Evolutionary conservation across 2,113 vertebrate species (phyloP).

Genomic region (human (Homo sapiens)): GRCh38 chr1:4727001-4727500

Average conservation of each 20-base stretch:
- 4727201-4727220: not conserved
- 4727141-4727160: not conserved
- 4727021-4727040: not conserved
- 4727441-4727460: rapidly evolving
- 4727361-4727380: not conserved
- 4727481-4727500: rapidly evolving
- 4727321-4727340: not conserved
- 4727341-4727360: rapidly evolving
- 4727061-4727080: not conserved
- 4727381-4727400: not conserved
- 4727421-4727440: rapidly evolving
- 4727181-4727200: not conserved
- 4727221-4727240: rapidly evolving
- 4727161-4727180: not conserved
- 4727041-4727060: not conserved
- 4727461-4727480: too few relatives aligned
- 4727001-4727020: not conserved
- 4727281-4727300: not conserved
- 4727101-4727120: not conserved
- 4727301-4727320: rapidly evolving
- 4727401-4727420: rapidly evolving
- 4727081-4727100: not conserved
- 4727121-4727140: not conserved
- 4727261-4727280: too few relatives aligned
- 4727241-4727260: not conserved